Conservation (phyloP, 1,140 invertebrate genomes). For the Magallana angulata region DNA sequence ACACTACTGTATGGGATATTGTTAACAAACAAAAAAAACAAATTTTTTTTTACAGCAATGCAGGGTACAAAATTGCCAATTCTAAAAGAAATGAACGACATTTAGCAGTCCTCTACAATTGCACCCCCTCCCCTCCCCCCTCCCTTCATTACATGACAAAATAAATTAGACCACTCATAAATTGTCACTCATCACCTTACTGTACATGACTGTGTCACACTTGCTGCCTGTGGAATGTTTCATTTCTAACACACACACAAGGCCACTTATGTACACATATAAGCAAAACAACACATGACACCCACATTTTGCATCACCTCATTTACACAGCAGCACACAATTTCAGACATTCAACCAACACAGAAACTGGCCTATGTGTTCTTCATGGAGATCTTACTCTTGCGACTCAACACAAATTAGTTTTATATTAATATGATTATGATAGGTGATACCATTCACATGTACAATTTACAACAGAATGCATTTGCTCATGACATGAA, state of each 20-base stretch:
- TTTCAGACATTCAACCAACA: not conserved
- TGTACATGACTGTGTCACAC: not conserved
- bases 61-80: not conserved
- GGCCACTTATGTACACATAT: slow-evolving; percentile 1
- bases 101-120: slow-evolving; percentile 10
- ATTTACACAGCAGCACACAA: not conserved
- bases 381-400: slow-evolving; percentile 19
- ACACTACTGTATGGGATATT: not conserved
- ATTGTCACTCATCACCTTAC: not conserved
- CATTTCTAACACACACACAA: slow-evolving; percentile 13
- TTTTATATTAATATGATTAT: not conserved
- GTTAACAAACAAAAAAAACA: not conserved
- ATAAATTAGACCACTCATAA: slow-evolving; percentile 22
- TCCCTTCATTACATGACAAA: not conserved
- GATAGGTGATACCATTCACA: slow-evolving; percentile 25
- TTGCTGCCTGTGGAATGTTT: slow-evolving; percentile 21
- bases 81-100: not conserved
- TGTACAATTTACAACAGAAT: not conserved
- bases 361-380: slow-evolving; percentile 24
- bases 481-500: slow-evolving; percentile 29
- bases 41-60: not conserved
- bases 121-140: not conserved
- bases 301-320: not conserved
- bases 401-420: not conserved
- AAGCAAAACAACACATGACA: slow-evolving; percentile 8